phyloP scores from a whole-genome alignment of 2,888 invertebrate genomes.

The Eupelmus urozonus region DNA sequence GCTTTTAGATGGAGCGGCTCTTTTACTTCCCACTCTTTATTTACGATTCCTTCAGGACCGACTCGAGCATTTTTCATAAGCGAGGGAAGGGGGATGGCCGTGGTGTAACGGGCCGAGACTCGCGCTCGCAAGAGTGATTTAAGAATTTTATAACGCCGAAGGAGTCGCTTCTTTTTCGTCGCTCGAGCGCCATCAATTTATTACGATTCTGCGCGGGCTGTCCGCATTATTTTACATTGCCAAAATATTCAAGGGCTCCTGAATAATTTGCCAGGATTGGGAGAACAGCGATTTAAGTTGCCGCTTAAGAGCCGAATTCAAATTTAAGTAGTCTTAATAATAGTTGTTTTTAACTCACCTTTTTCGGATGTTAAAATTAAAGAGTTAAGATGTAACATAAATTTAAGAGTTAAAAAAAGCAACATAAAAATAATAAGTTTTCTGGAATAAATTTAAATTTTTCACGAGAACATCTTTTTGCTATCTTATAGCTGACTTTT shows the following conservation, averaged over 20 bases:
- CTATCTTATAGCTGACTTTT: too few relatives aligned
- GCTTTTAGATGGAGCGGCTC: constrained; percentile 36
- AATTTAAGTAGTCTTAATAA: too few relatives aligned
- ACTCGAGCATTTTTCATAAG: constrained; percentile 55
- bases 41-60: constrained; percentile 55
- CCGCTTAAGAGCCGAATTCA: too few relatives aligned
- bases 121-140: constrained; percentile 37
- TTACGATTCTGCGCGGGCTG: constrained; percentile 24
- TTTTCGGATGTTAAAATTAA: too few relatives aligned
- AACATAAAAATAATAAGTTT: too few relatives aligned
- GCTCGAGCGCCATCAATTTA: constrained; percentile 30
- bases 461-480: too few relatives aligned
- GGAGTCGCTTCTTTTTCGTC: background rate
- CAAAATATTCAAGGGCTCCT: background rate
- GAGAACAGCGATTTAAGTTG: too few relatives aligned
- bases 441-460: too few relatives aligned
- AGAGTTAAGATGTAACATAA: too few relatives aligned
- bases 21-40: constrained; percentile 51
- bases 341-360: too few relatives aligned
- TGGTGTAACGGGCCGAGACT: background rate
- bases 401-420: too few relatives aligned
- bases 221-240: constrained; percentile 32
- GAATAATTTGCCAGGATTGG: background rate
- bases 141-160: constrained; percentile 49
- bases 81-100: background rate